Evolutionary conservation across 2,888 invertebrate species (phyloP).

Genomic region (Phragmatobia fuliginosa): DNA sequence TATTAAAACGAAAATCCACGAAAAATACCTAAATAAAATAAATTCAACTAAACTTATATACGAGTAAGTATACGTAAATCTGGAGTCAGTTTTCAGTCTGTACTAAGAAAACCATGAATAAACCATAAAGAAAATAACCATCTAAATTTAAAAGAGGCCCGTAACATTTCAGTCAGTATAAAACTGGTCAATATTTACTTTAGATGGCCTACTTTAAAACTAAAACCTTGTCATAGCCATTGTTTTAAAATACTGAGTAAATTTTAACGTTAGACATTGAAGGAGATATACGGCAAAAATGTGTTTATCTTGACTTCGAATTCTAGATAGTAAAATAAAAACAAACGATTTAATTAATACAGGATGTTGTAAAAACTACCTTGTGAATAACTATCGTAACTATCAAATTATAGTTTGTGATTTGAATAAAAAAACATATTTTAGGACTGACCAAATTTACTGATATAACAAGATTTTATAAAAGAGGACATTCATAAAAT

Average conservation of each 20-base stretch:
- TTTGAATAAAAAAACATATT: not conserved
- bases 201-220: conserved; percentile 2
- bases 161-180: conserved; percentile 1
- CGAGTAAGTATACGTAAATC: not conserved
- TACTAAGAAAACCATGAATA: not conserved
- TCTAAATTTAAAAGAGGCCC: conserved; percentile 1
- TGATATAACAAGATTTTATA: not conserved
- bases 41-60: not conserved
- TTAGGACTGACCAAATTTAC: not conserved
- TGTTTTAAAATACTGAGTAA: not conserved
- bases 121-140: no score
- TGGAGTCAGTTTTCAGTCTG: not conserved
- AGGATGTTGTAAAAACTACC: not conserved
- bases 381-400: not conserved
- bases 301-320: not conserved
- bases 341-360: not conserved
- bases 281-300: not conserved
- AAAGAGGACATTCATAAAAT: not conserved
- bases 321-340: not conserved
- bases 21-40: not conserved
- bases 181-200: conserved; percentile 5
- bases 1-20: not conserved
- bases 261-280: not conserved
- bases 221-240: not conserved
- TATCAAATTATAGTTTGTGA: not conserved